These are phyloP conservation scores for Cololabis saira DNA, from an alignment of 2,113 vertebrate species.

Conservation along the genomic window DNA sequence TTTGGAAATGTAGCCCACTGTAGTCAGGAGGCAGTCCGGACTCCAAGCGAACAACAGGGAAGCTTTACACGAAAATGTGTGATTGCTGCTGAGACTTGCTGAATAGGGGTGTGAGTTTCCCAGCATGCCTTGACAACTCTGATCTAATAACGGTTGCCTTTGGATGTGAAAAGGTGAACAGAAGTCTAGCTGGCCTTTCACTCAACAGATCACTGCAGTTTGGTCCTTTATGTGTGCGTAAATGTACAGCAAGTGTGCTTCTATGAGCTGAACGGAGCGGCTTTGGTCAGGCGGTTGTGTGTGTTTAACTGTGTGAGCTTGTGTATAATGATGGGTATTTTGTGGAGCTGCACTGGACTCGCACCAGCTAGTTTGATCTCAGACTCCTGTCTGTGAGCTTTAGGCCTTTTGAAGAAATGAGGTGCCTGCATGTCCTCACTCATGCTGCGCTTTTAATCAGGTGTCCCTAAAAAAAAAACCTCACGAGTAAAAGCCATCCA, in stretches of 20 bases:
- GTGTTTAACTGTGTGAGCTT: neutral
- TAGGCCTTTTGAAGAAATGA: slow-evolving; percentile 51
- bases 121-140: slow-evolving; percentile 44
- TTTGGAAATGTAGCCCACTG: slow-evolving; percentile 15
- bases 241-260: neutral
- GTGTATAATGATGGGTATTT: neutral
- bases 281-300: neutral
- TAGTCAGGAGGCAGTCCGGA: slow-evolving; percentile 16
- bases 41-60: slow-evolving; percentile 7
- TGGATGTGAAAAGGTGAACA: slow-evolving; percentile 56
- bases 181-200: slow-evolving; percentile 44
- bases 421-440: slow-evolving; percentile 35
- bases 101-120: slow-evolving; percentile 33
- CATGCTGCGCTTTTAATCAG: slow-evolving; percentile 30
- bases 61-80: slow-evolving; percentile 4
- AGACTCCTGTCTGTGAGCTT: slow-evolving; percentile 16
- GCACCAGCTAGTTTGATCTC: slow-evolving; percentile 34
- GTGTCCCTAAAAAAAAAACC: slow-evolving; percentile 9
- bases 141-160: slow-evolving; percentile 52
- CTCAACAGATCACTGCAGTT: slow-evolving; percentile 42
- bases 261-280: neutral
- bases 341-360: slow-evolving; percentile 12
- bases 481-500: neutral
- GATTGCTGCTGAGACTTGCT: neutral
- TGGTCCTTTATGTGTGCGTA: slow-evolving; percentile 32